Percentiles rank a stretch among this genome's conserved stretches.
Evolutionary conservation across 2,113 vertebrate species (phyloP).

Genomic region (Penelope pileata): DNA sequence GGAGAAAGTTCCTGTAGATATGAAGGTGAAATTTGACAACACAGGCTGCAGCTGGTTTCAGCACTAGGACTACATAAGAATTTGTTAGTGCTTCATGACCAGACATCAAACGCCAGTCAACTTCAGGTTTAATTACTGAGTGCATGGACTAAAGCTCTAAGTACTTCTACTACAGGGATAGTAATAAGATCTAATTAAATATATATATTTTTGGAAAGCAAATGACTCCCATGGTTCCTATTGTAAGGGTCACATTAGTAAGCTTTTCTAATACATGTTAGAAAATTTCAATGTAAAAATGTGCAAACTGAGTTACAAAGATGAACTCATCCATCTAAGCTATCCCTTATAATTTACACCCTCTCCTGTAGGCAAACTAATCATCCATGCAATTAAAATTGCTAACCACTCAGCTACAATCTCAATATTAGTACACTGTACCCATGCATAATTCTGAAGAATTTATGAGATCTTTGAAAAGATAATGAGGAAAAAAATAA

Average conservation of each 20-base stretch:
- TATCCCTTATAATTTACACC: neutral
- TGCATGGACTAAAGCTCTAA: neutral
- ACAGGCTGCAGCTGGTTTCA: neutral
- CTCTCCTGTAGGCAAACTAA: neutral
- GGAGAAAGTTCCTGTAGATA: neutral
- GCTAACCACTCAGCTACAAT: neutral
- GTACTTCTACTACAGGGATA: neutral
- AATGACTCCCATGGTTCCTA: neutral
- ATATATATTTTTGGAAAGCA: neutral
- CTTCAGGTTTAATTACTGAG: neutral
- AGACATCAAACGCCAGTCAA: neutral
- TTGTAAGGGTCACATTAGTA: neutral
- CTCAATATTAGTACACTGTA: neutral
- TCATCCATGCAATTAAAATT: neutral
- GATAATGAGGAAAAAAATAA: neutral
- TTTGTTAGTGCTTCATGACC: neutral
- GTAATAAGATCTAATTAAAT: neutral
- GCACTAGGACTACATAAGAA: neutral
- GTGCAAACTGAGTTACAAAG: neutral
- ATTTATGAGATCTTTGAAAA: neutral
- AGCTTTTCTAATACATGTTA: neutral
- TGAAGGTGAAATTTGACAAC: neutral
- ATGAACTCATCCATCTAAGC: neutral
- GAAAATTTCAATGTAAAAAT: neutral
- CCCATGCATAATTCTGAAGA: neutral